Conservation (phyloP, 2,888 invertebrate species). For the Pseudoips prasinana region DNA sequence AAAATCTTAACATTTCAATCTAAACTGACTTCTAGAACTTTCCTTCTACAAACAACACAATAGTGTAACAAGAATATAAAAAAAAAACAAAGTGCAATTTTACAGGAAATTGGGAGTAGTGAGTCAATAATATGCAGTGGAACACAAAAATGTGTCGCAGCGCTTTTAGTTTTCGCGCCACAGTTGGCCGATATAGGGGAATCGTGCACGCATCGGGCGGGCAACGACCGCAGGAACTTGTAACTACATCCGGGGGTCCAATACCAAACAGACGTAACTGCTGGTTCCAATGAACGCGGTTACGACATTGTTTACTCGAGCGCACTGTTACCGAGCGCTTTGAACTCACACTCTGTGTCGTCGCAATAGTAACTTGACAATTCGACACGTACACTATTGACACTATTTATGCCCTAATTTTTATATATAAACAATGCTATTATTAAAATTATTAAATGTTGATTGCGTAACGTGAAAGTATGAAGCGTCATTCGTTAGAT, state of each 20-base stretch:
- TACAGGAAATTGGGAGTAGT: no score
- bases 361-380: no score
- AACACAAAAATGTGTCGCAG: conserved; percentile 17
- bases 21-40: no score
- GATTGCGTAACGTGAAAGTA: neutral
- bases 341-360: conserved; percentile 62
- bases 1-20: no score
- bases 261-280: conserved; percentile 56
- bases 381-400: no score
- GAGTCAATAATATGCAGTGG: no score
- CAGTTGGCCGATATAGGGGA: conserved; percentile 72
- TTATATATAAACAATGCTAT: conserved; percentile 3
- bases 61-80: no score
- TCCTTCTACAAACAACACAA: no score
- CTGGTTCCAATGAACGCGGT: conserved; percentile 26
- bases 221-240: conserved; percentile 81
- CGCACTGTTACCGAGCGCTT: conserved; percentile 52
- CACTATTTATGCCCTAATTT: conserved; percentile 6
- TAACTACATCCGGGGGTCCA: conserved; percentile 70
- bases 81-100: no score
- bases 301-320: conserved; percentile 43
- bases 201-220: conserved; percentile 68
- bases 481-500: conserved; percentile 3
- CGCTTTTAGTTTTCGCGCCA: conserved; percentile 57
- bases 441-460: neutral